Evolutionary conservation across 2,113 vertebrate species (phyloP).

Genomic region (Mustela nigripes): DNA sequence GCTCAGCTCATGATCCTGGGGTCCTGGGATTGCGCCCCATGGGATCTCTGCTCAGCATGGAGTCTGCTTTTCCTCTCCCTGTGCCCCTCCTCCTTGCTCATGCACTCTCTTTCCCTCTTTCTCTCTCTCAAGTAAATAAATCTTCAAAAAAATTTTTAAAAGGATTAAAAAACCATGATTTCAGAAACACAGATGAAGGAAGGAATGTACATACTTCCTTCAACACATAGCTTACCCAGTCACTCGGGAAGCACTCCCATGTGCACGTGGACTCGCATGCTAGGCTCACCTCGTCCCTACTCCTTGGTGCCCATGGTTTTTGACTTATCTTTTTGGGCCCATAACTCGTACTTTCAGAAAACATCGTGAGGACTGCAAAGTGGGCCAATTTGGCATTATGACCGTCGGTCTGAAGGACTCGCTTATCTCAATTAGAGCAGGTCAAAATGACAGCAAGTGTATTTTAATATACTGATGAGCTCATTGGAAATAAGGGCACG

Average conservation of each 20-base stretch:
- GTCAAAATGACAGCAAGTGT: neutral
- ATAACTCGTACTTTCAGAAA: neutral
- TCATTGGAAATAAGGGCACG: neutral
- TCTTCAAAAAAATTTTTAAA: neutral
- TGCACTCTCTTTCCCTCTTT: neutral
- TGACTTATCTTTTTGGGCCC: neutral
- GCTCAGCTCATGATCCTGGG: neutral
- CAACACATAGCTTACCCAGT: no score
- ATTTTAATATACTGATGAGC: neutral
- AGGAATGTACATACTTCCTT: neutral
- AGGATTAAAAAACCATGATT: neutral
- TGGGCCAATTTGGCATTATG: neutral
- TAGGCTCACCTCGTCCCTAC: rapidly evolving
- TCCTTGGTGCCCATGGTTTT: neutral
- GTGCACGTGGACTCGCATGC: rapidly evolving
- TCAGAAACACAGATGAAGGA: neutral
- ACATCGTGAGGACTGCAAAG: no score
- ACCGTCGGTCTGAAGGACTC: neutral
- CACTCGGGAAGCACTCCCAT: neutral
- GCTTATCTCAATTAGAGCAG: neutral
- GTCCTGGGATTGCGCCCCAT: neutral
- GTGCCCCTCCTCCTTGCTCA: neutral
- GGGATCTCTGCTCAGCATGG: neutral
- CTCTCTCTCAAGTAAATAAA: neutral
- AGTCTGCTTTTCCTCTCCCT: neutral